Percentiles rank a stretch among this genome's conserved stretches.
phyloP scores from a whole-genome alignment of 1,140 invertebrate species.

The Procambarus clarkii region DNA sequence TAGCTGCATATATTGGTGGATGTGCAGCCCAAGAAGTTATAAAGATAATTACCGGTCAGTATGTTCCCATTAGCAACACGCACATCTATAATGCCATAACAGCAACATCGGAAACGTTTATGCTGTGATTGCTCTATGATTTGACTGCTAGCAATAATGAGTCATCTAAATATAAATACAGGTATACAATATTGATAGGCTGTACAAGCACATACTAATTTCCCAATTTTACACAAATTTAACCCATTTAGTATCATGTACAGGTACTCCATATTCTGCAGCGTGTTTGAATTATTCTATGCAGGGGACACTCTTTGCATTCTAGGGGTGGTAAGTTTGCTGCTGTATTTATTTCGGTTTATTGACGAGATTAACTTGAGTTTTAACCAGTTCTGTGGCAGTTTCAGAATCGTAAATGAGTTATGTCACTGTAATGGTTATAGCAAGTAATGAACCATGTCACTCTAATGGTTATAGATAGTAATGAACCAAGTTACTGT shows the following conservation, averaged over 20 bases:
- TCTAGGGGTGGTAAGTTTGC: background rate
- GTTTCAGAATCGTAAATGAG: background rate
- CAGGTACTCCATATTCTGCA: background rate
- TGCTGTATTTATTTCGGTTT: background rate
- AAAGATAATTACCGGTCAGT: conserved; percentile 97
- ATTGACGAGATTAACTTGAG: background rate
- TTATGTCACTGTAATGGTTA: background rate
- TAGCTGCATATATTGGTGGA: conserved; percentile 96
- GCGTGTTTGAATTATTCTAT: background rate
- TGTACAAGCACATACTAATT: no score
- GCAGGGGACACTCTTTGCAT: background rate
- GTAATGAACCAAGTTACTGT: no score
- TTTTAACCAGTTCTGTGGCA: background rate
- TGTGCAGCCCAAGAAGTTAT: conserved; percentile 97
- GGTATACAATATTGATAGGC: no score
- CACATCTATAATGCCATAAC: conserved; percentile 97
- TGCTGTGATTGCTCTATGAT: conserved; percentile 74
- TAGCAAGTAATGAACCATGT: background rate
- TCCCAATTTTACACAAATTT: background rate
- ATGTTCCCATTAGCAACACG: conserved; percentile 96
- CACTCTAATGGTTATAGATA: no score
- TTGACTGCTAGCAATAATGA: background rate
- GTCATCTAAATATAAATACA: background rate
- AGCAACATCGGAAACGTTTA: conserved; percentile 85
- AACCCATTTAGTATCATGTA: background rate